phyloP scores from a whole-genome alignment of 2,888 invertebrate genomes.

The Alcis repandata region DNA sequence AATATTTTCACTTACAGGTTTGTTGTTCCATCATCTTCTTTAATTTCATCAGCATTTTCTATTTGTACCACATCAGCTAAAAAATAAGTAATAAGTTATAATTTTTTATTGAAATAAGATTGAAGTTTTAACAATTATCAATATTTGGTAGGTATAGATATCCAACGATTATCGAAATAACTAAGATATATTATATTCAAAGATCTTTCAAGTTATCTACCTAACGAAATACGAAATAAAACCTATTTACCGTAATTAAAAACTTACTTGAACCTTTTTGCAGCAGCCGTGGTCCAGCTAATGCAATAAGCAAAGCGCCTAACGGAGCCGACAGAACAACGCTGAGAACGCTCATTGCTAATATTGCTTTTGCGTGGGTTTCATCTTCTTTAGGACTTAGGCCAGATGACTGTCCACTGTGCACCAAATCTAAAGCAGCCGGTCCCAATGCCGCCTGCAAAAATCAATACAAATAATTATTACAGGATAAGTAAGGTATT shows the following conservation, averaged over 20 bases:
- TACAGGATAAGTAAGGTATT: not conserved
- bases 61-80: constrained; percentile 7
- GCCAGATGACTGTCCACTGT: constrained; percentile 73
- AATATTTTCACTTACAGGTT: constrained; percentile 10
- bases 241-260: not conserved
- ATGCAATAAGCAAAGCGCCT: constrained; percentile 90
- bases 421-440: constrained; percentile 87
- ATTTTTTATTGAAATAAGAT: too few species aligned
- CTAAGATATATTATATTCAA: too few species aligned
- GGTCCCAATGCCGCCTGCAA: constrained; percentile 90
- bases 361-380: constrained; percentile 87
- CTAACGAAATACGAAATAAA: too few species aligned
- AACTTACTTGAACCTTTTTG: constrained; percentile 60
- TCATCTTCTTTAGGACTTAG: constrained; percentile 69
- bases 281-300: constrained; percentile 88
- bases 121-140: too few species aligned
- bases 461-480: not conserved
- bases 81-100: not conserved
- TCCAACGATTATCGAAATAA: too few species aligned
- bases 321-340: constrained; percentile 91
- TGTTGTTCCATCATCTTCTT: constrained; percentile 14
- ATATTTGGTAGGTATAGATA: too few species aligned
- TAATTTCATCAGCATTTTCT: constrained; percentile 25
- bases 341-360: constrained; percentile 90
- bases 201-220: too few species aligned